Base-by-base conservation (phyloP, 2,888 invertebrate species). In the Meteorus cinctellus region DNA sequence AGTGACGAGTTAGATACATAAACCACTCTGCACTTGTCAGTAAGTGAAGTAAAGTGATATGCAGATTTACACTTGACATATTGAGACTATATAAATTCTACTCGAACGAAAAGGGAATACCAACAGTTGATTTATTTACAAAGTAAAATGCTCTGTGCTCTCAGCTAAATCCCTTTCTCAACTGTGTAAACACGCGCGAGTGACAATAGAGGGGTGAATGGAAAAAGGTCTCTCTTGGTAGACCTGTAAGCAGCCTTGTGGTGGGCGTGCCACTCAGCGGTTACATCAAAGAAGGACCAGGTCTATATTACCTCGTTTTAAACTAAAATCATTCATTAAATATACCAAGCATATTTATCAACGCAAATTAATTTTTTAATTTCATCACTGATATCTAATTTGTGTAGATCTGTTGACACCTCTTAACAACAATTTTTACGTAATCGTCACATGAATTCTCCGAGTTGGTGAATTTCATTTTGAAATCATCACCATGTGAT, bases 21-120 rank as follows among this genome's bases (percentile, higher is more conserved):
- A 34, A 34, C 34, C 34, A 2, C 41, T 16, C 16, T 62, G 16
- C 31, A 62, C 29, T 62, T 31, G 31, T 62, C n/a, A 62, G 14
- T 12, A 63, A n/a, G 14, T 16, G 19, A 6, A 55, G 69, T 60
- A 55, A 72, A 63, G 69, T 76, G 76, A 76, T 76, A 76, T 76
- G 72, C 66, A 76, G 72, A 69, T 76, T 72, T 48, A 29, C 14
- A 31, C 19, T 31, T 59, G 55, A 66, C 29, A 10, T 66, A 27
- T 19, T 19, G 41, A 66, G 14, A 36, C 34, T 19, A 10, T 16
- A 19, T 24, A 14, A 14, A 31, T 45, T 51, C 24, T 29, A 48
- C 71, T 41, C 12, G 19, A 66, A 19, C 36, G 65, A 65, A 24
- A 19, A 45, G 24, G 63, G 63, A 48, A 55, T 4, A 55, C 8